Evolutionary conservation across 2,888 invertebrate genomes (phyloP), one percentile per base, ranked within the genome.

Genomic region (Ornithoptera priamus): DNA sequence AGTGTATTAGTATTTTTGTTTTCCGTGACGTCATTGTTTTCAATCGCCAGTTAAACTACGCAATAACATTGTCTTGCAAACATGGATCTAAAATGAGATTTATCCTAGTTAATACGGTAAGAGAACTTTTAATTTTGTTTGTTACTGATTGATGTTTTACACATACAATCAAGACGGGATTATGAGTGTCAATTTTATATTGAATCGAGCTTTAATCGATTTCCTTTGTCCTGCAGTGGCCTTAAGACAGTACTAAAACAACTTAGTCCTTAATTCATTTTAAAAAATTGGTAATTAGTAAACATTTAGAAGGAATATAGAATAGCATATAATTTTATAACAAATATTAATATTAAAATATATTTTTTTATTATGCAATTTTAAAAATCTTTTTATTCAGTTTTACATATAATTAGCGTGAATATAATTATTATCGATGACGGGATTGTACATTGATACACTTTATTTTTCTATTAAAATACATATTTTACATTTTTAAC

Each of bases 1-100:
- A 81, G 84, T 78, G 82, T 85, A 85, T 84, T 84, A 77, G 74
- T 79, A 80, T 84, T 88, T 85, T 85, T 83, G 84, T 84, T 84
- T 83, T 84, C 84, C 86, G 92, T 94, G 94, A 94, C 94, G 94
- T 94, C 94, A 94, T 89, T 88, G 85, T 90, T 90, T 90, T 89
- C 89, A 89, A 91, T 89, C 91, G 91, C 90, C 88, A 93, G 87
- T 85, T 84, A 88, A 88, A 94, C 94, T 93, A 94, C 94, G 94
- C 94, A 94, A 94, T 94, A 93, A 86, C 88, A 87, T 88, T 88
- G 77, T 89, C 85, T 84, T 81, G 81, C 76, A 81, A 87, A 90
- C 88, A 92, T 93, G 93, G 88, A 87, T 85, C 85, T 88, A 91
- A 87, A 91, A 91, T 93, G 92, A 91, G 80, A 86, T 84, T 85